Percentiles rank a stretch among this genome's conserved stretches.
These are phyloP conservation scores for Acropora tenuis DNA, from an alignment of 64 coral and sea anemone genomes.

Conservation along the genomic window DNA sequence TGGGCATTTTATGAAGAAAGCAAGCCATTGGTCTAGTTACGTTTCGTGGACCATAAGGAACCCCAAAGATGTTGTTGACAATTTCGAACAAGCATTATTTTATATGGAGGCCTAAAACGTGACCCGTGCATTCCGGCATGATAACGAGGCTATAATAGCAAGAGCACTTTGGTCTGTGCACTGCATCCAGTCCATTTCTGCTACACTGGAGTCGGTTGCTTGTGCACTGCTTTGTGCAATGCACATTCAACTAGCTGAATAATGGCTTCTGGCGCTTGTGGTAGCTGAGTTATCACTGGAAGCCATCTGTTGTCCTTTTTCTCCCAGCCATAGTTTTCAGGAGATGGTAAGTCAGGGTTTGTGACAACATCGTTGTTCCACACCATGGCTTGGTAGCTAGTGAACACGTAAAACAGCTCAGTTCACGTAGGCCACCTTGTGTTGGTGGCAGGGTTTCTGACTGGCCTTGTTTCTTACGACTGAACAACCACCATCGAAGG, in stretches of 20 bases:
- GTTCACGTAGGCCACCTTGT: conserved; percentile 20
- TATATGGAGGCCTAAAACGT: background rate
- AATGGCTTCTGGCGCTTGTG: conserved; percentile 32
- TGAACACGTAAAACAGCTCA: conserved; percentile 26
- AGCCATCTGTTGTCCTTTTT: conserved; percentile 22
- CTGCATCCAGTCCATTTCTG: background rate
- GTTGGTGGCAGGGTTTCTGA: conserved; percentile 51
- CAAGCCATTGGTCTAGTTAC: background rate
- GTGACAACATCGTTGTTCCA: conserved; percentile 52
- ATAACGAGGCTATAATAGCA: conserved; percentile 10
- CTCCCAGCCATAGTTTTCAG: background rate
- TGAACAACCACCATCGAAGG: conserved; percentile 21
- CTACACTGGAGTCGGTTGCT: conserved; percentile 10
- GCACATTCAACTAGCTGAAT: conserved; percentile 33
- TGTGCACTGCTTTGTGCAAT: conserved; percentile 34
- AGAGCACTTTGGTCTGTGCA: background rate
- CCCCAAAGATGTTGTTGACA: background rate
- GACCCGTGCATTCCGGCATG: background rate
- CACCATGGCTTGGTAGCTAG: conserved; percentile 7
- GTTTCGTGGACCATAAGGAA: conserved; percentile 2
- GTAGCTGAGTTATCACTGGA: conserved; percentile 16
- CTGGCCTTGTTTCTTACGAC: conserved; percentile 12
- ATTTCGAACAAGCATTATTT: conserved; percentile 9
- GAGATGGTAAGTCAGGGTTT: conserved; percentile 48
- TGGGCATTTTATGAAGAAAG: conserved; percentile 9